These are phyloP conservation scores for Panulirus ornatus DNA, from an alignment of 1,140 invertebrate species.

Conservation along the genomic window DNA sequence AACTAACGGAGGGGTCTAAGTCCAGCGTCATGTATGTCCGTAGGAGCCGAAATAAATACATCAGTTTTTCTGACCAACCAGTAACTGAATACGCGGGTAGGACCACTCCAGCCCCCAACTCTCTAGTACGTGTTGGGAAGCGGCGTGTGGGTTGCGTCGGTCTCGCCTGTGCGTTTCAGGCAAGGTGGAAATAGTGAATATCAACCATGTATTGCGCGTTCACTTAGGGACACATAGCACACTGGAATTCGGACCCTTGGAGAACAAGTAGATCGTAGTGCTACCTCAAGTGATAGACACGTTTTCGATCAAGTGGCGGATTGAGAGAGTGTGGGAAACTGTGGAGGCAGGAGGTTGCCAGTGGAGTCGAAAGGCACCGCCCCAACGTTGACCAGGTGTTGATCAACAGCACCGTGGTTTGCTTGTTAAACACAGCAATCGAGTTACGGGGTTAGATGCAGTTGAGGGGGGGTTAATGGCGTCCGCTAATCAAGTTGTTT, in stretches of 20 bases:
- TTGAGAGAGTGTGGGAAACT: not conserved
- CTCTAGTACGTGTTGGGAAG: slow-evolving; percentile 49
- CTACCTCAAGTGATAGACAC: not conserved
- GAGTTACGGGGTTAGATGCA: too few relatives aligned
- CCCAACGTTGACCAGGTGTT: too few relatives aligned
- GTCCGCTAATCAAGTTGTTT: too few relatives aligned
- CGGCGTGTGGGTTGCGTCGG: slow-evolving; percentile 41
- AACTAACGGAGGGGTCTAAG: too few relatives aligned
- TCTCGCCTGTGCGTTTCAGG: not conserved
- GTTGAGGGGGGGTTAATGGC: too few relatives aligned
- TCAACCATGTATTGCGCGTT: not conserved
- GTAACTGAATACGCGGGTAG: slow-evolving; percentile 17
- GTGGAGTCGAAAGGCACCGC: too few relatives aligned
- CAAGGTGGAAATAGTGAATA: not conserved
- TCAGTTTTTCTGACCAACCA: not conserved
- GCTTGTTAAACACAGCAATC: too few relatives aligned
- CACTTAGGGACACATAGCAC: not conserved
- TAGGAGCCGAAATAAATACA: not conserved
- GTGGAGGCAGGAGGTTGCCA: too few relatives aligned
- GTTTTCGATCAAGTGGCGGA: not conserved
- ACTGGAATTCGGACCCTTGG: not conserved
- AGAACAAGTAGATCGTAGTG: not conserved
- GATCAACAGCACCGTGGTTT: too few relatives aligned
- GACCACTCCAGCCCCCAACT: slow-evolving; percentile 28
- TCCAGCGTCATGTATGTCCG: not conserved